These are phyloP conservation scores for Proterorhinus semilunaris DNA, from an alignment of 2,113 vertebrate genomes.

Conservation along the genomic window DNA sequence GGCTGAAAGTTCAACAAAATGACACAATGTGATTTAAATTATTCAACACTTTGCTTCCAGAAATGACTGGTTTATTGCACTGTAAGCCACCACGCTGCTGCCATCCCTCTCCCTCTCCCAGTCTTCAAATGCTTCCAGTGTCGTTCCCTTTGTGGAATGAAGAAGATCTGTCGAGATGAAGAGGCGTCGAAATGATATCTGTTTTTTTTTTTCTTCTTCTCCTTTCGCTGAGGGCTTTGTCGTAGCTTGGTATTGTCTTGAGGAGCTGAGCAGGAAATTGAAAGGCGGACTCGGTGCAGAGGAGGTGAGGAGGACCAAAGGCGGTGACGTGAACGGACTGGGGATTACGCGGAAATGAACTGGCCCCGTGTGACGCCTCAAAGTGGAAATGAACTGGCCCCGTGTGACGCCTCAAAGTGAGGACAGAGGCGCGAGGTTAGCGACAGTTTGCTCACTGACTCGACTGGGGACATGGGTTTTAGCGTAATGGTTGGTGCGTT, in stretches of 20 bases:
- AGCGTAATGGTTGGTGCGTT: too few species aligned
- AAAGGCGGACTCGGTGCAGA: conserved; percentile 45
- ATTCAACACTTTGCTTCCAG: too few species aligned
- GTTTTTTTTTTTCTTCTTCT: conserved; percentile 18
- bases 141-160: conserved; percentile 12
- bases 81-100: too few species aligned
- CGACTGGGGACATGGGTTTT: background rate
- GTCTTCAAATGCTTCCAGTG: too few species aligned
- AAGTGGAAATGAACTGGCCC: conserved; percentile 61
- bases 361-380: conserved; percentile 52
- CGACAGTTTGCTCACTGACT: background rate
- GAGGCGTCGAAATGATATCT: conserved; percentile 27
- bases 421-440: conserved; percentile 14
- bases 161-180: conserved; percentile 21
- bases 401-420: conserved; percentile 12
- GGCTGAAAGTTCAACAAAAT: too few species aligned
- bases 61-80: too few species aligned
- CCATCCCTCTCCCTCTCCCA: background rate
- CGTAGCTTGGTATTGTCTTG: conserved; percentile 62
- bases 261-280: conserved; percentile 68
- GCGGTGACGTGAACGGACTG: conserved; percentile 31
- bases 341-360: conserved; percentile 59
- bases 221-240: conserved; percentile 63
- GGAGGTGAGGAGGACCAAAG: conserved; percentile 41
- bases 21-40: too few species aligned